Evolutionary conservation across 2,888 invertebrate genomes (phyloP), one percentile per base, ranked within the genome.

Genomic region (Belgica antarctica): DNA sequence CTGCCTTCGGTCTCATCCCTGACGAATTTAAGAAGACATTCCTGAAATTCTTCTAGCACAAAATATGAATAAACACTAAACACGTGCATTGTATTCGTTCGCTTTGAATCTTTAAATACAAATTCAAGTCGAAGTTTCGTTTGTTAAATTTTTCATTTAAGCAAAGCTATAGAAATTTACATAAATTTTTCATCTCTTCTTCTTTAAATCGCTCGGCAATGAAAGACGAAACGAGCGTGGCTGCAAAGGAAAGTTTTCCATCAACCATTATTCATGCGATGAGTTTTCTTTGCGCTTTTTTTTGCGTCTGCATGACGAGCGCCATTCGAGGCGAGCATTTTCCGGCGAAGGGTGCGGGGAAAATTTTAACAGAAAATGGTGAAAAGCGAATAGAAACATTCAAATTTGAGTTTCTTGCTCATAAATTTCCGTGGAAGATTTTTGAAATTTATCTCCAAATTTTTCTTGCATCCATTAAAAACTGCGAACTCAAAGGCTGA

Each of bases 21-120:
- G 65, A 17, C 59, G 12, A 52, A 3, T 27, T 1, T 65, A 28
- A n/a, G n/a, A 8, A 25, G 8, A 19, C 25, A 68, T 68, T 68
- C 52, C 17, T 68, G n/a, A 17, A 52, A 68, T 68, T 25, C 27
- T 27, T 57, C 47, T 19, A 52, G 24, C 68, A 57, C 28, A 31
- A 68, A 68, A 68, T 68, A 68, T 68, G 68, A 68, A 68, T 68
- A 68, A 68, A 68, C 68, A 68, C 25, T 28, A 31, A 68, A 68
- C 68, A 68, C 68, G 68, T 68, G 68, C 68, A 68, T 25, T n/a
- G 47, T 22, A 31, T 47, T 41, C 25, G 24, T 27, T 24, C 22
- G n/a, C 59, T 24, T 59, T 24, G 25, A 52, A 52, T 52, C 17
- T 36, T 63, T 25, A 3, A 46, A 12, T n/a, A 46, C 4, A n/a